Evolutionary conservation across 1,140 invertebrate genomes (phyloP).

Genomic region (Zophobas morio): DNA sequence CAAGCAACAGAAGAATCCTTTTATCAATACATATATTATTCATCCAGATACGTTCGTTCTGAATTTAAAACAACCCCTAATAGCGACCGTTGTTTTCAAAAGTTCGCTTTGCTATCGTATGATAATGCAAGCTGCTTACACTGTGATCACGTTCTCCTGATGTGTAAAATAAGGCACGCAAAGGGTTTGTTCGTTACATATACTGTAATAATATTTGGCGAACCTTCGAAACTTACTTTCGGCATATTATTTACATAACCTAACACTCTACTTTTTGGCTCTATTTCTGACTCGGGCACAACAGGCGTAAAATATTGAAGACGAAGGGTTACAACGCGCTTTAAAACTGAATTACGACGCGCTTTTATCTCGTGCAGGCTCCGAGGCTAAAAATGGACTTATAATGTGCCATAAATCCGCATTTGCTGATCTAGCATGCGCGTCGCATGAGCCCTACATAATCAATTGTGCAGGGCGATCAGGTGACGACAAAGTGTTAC

Average conservation of each 20-base stretch:
- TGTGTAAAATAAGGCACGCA: conserved; percentile 44
- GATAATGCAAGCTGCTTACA: conserved; percentile 46
- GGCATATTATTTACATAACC: conserved; percentile 26
- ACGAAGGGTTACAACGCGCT: no score
- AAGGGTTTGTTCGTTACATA: conserved; percentile 46
- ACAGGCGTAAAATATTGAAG: no score
- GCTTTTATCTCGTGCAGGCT: no score
- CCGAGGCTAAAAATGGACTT: no score
- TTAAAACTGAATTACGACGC: no score
- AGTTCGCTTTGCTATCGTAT: conserved; percentile 45
- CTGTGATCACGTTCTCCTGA: conserved; percentile 41
- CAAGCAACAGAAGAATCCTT: conserved; percentile 47
- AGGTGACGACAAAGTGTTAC: no score
- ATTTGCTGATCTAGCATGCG: no score
- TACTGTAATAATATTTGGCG: conserved; percentile 48
- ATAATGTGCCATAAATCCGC: no score
- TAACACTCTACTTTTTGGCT: background rate
- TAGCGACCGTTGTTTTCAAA: conserved; percentile 47
- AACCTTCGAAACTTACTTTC: conserved; percentile 33
- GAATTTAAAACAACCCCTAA: conserved; percentile 47
- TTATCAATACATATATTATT: conserved; percentile 47
- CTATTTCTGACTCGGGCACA: no score
- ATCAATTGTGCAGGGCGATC: no score
- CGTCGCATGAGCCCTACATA: no score
- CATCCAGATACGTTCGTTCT: conserved; percentile 32